phyloP scores from a whole-genome alignment of 2,113 vertebrate genomes.

The Meles meles region DNA sequence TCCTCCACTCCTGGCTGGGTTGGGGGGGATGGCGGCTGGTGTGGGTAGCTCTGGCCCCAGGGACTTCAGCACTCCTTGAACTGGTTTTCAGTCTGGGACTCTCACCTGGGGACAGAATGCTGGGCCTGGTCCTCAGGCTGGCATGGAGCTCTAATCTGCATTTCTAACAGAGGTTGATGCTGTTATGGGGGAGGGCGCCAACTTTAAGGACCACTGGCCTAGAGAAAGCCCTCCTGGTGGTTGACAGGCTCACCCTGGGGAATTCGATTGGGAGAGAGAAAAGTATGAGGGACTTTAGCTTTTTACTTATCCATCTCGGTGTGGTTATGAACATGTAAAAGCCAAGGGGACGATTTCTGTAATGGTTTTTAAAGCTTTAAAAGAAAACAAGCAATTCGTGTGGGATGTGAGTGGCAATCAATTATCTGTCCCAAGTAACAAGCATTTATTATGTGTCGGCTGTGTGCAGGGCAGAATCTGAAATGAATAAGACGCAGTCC shows the following conservation, averaged over 20 bases:
- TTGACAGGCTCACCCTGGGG: not conserved
- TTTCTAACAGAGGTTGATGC: accelerated
- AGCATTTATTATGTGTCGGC: constrained; percentile 4
- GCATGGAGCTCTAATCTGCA: not conserved
- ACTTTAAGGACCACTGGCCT: not conserved
- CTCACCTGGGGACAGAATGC: not conserved
- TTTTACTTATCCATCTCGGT: not conserved
- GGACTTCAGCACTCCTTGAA: not conserved
- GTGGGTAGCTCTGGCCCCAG: too few relatives aligned
- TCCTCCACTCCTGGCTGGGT: not conserved
- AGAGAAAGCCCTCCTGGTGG: not conserved
- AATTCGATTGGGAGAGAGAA: not conserved
- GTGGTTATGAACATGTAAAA: not conserved
- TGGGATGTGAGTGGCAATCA: not conserved
- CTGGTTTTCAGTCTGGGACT: not conserved
- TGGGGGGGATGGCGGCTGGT: too few relatives aligned
- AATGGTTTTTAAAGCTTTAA: not conserved
- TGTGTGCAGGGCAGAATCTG: constrained; percentile 17
- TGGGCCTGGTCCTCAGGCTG: not conserved
- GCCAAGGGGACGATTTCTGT: not conserved
- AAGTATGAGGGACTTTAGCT: not conserved
- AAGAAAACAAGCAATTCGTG: not conserved
- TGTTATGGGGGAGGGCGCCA: accelerated
- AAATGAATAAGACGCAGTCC: not conserved
- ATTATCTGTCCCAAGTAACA: not conserved